These are phyloP conservation scores for Ptycholaimellus sp. DNA, from an alignment of 2,888 invertebrate genomes.

Conservation along the genomic window DNA sequence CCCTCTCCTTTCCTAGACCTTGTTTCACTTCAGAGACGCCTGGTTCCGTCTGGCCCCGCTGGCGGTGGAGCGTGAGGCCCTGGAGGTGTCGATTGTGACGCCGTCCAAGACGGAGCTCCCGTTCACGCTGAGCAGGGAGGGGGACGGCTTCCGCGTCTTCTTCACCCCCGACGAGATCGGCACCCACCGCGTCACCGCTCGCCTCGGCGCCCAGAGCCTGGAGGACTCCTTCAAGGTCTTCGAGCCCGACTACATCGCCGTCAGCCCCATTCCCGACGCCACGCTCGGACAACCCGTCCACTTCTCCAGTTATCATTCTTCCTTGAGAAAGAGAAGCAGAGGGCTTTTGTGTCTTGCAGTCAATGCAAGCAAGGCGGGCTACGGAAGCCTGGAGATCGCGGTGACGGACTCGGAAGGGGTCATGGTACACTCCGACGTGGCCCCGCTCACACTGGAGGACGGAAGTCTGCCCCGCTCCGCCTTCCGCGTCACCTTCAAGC, in stretches of 20 bases:
- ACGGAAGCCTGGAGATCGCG: conserved; percentile 73
- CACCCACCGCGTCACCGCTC: conserved; percentile 14
- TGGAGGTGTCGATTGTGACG: not conserved
- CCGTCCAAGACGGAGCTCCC: not conserved
- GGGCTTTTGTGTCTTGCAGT: too few species aligned
- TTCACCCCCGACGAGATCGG: conserved; percentile 69
- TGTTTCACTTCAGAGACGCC: too few species aligned
- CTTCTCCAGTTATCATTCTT: not conserved
- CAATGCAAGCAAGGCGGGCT: conserved; percentile 83
- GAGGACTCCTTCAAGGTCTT: not conserved
- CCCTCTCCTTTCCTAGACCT: too few species aligned
- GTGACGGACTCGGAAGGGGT: conserved; percentile 58
- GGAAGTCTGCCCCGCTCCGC: conserved; percentile 22
- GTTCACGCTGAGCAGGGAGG: conserved; percentile 17
- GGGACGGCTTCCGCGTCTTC: conserved; percentile 27
- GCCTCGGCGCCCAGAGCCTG: not conserved
- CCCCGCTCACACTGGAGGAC: conserved; percentile 21
- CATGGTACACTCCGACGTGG: conserved; percentile 34
- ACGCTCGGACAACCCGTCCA: too few species aligned
- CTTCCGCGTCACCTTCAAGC: conserved; percentile 85
- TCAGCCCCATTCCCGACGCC: too few species aligned
- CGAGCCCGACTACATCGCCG: conserved; percentile 7
- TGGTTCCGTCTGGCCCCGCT: conserved; percentile 9
- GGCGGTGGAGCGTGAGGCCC: conserved; percentile 10
- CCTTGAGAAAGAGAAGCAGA: too few species aligned